A percentile compares a stretch with the other conserved stretches of the same genome.
Evolutionary conservation across 1,140 invertebrate genomes (phyloP).

Genomic region (Myzus persicae): DNA sequence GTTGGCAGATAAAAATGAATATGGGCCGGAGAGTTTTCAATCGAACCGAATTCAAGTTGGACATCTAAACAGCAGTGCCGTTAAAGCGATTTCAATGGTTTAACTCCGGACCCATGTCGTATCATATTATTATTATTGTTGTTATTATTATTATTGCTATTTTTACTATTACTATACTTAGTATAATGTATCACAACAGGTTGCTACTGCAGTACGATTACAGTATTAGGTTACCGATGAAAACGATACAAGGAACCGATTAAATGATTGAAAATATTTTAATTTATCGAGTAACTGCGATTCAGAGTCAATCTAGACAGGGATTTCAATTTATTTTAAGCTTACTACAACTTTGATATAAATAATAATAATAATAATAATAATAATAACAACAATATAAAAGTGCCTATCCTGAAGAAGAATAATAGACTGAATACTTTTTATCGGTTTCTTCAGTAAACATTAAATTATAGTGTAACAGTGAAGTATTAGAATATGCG

Average conservation of each 20-base stretch:
- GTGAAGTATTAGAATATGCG: background rate
- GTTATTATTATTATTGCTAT: background rate
- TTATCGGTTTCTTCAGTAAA: background rate
- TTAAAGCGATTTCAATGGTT: background rate
- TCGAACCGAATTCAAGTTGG: background rate
- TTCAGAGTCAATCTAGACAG: background rate
- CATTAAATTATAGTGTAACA: conserved; percentile 2
- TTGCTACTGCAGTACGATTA: background rate
- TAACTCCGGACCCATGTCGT: background rate
- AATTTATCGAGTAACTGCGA: background rate
- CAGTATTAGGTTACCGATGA: background rate
- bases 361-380: background rate
- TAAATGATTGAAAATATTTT: too few species aligned
- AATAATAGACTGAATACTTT: background rate
- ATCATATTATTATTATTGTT: background rate
- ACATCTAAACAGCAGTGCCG: background rate
- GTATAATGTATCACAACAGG: background rate
- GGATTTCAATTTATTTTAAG: background rate
- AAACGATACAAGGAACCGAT: too few species aligned
- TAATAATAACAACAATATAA: background rate
- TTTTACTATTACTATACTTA: too few species aligned
- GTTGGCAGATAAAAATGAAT: background rate
- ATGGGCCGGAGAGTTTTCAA: background rate
- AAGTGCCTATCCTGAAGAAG: background rate
- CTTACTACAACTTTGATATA: background rate